Conservation (phyloP, 2,797 vertebrate species). For the Platalea minor region DNA sequence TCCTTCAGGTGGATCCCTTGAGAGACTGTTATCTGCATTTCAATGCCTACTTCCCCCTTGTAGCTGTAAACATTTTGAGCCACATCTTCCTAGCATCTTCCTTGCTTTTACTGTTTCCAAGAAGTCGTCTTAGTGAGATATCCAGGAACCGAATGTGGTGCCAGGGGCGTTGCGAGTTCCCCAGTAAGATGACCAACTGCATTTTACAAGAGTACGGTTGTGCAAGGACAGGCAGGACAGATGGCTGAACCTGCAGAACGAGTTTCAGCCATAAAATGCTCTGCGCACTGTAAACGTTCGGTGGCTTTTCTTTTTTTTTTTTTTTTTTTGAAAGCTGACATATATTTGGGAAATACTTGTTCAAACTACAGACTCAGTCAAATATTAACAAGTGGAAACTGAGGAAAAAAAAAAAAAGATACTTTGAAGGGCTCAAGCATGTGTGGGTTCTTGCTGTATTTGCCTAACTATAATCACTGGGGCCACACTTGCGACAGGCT, state of each 20-base stretch:
- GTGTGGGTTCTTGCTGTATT: slow-evolving; percentile 59
- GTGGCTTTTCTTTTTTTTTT: not conserved
- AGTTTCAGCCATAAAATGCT: slow-evolving; percentile 50
- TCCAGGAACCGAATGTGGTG: slow-evolving; percentile 13
- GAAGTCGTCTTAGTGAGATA: slow-evolving; percentile 28
- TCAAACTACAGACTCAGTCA: slow-evolving; percentile 50
- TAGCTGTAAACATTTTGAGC: not conserved
- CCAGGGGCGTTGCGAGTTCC: not conserved
- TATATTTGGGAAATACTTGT: slow-evolving; percentile 61
- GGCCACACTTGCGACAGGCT: slow-evolving; percentile 49
- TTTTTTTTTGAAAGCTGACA: slow-evolving; percentile 38
- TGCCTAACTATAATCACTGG: slow-evolving; percentile 40
- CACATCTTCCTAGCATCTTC: not conserved
- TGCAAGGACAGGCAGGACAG: slow-evolving; percentile 52
- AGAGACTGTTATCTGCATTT: not conserved
- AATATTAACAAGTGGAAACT: slow-evolving; percentile 56
- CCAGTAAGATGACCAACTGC: not conserved
- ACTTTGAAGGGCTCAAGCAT: slow-evolving; percentile 54
- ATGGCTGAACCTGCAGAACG: slow-evolving; percentile 57
- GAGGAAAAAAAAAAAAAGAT: not conserved
- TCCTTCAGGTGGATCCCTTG: not conserved
- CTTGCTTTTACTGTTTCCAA: slow-evolving; percentile 28
- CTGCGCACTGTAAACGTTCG: not conserved
- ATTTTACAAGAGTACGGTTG: slow-evolving; percentile 42
- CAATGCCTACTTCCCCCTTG: not conserved